Percentiles rank a stretch among this genome's conserved stretches.
Conservation (phyloP, 1,140 invertebrate species). For the Telenomus remus region DNA sequence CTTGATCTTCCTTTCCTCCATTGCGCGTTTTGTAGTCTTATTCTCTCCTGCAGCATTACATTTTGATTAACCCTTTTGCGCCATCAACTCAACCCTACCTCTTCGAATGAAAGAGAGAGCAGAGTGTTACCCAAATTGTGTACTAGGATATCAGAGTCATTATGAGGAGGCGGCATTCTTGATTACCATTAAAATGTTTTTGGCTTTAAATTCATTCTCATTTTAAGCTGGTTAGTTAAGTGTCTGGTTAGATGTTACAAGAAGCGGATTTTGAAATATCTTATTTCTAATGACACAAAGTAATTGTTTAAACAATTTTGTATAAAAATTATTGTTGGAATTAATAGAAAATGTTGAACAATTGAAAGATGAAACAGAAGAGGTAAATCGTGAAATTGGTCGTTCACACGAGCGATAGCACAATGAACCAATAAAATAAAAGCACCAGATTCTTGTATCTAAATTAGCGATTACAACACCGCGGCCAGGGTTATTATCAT, state of each 20-base stretch:
- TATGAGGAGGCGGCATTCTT: constrained; percentile 4
- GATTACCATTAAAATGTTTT: constrained; percentile 5
- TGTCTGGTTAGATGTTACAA: no score
- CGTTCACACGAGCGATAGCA: constrained; percentile 2
- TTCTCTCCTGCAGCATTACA: constrained; percentile 10
- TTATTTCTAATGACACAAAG: no score
- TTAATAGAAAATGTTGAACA: background rate
- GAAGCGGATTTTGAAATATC: no score
- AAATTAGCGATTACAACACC: constrained; percentile 15
- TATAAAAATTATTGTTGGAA: no score
- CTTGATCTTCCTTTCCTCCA: constrained; percentile 33
- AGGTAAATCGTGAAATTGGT: constrained; percentile 2
- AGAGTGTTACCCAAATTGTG: constrained; percentile 10
- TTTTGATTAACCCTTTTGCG: constrained; percentile 38
- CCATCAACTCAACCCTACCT: constrained; percentile 5
- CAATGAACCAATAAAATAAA: constrained; percentile 3
- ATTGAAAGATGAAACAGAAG: background rate
- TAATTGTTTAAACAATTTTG: no score
- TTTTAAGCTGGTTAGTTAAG: background rate
- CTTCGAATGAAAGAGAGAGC: constrained; percentile 18
- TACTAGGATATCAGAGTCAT: background rate
- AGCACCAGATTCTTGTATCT: constrained; percentile 13
- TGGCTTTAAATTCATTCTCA: background rate
- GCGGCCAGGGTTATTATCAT: constrained; percentile 27
- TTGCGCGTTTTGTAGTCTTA: constrained; percentile 11